These are phyloP conservation scores for Sebastiscus albofasciatus DNA, from an alignment of 2,797 vertebrate species.

Conservation along the genomic window DNA sequence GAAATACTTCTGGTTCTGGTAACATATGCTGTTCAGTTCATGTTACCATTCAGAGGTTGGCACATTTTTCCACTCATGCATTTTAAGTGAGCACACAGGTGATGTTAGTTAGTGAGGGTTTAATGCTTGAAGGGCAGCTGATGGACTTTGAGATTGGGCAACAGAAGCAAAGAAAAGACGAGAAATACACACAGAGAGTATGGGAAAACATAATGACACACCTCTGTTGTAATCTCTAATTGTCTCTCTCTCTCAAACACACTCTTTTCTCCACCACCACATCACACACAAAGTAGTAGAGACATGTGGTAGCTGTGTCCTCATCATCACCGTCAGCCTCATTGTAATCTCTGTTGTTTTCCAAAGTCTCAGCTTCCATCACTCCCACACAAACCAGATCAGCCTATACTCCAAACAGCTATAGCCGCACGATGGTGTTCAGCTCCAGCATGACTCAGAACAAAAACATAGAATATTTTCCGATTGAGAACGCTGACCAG, in stretches of 20 bases:
- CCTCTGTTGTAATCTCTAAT: constrained; percentile 27
- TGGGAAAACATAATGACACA: background rate
- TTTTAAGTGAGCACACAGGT: background rate
- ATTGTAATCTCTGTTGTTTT: constrained; percentile 44
- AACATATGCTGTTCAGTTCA: background rate
- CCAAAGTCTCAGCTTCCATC: constrained; percentile 25
- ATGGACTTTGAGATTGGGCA: background rate
- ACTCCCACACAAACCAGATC: constrained; percentile 45
- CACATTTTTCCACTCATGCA: background rate
- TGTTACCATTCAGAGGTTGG: background rate
- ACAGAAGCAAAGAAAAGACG: background rate
- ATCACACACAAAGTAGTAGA: constrained; percentile 37
- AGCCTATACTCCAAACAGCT: constrained; percentile 26
- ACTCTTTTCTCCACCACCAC: constrained; percentile 27
- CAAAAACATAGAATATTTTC: constrained; percentile 36
- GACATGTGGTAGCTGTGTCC: constrained; percentile 21
- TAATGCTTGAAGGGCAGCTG: background rate
- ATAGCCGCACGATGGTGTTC: background rate
- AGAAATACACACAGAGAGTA: background rate
- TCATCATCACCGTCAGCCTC: constrained; percentile 31
- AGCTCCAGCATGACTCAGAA: constrained; percentile 41
- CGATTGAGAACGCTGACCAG: background rate
- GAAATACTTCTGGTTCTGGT: background rate
- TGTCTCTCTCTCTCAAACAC: constrained; percentile 2
- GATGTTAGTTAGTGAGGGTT: background rate